Evolutionary conservation across 1,140 invertebrate species (phyloP).

Genomic region (Linepithema humile): DNA sequence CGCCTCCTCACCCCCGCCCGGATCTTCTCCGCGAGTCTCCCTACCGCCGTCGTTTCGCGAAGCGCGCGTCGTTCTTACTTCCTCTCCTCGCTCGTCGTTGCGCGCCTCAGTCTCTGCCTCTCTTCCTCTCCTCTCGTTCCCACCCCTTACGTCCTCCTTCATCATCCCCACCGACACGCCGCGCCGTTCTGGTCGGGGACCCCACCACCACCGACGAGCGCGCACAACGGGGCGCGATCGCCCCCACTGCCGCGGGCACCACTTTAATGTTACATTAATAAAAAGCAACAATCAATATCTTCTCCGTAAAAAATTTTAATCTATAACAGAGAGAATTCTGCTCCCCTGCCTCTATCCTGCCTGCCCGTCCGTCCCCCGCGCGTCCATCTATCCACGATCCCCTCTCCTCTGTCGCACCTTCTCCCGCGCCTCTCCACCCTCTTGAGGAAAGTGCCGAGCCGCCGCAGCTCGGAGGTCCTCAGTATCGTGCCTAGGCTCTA

Average conservation of each 20-base stretch:
- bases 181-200: constrained; percentile 17
- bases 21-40: constrained; percentile 36
- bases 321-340: constrained; percentile 82
- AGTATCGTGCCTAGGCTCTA: constrained; percentile 71
- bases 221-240: constrained; percentile 56
- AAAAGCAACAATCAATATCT: constrained; percentile 85
- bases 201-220: constrained; percentile 45
- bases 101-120: constrained; percentile 45
- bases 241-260: constrained; percentile 71
- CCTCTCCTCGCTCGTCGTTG: constrained; percentile 45
- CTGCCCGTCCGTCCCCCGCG: neutral
- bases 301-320: constrained; percentile 83
- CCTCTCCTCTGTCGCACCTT: constrained; percentile 36
- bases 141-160: constrained; percentile 46
- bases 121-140: neutral
- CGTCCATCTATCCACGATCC: neutral
- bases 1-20: constrained; percentile 32
- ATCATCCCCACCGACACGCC: constrained; percentile 52
- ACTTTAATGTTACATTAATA: constrained; percentile 84
- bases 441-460: constrained; percentile 73
- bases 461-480: constrained; percentile 62
- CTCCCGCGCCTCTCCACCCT: constrained; percentile 61
- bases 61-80: constrained; percentile 59
- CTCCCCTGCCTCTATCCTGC: constrained; percentile 46
- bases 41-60: constrained; percentile 38